A percentile compares a stretch with the other conserved stretches of the same genome.
These are phyloP conservation scores for Axinella damicornis DNA, from an alignment of 37 sponge, comb jelly and placozoan species.

Conservation along the genomic window DNA sequence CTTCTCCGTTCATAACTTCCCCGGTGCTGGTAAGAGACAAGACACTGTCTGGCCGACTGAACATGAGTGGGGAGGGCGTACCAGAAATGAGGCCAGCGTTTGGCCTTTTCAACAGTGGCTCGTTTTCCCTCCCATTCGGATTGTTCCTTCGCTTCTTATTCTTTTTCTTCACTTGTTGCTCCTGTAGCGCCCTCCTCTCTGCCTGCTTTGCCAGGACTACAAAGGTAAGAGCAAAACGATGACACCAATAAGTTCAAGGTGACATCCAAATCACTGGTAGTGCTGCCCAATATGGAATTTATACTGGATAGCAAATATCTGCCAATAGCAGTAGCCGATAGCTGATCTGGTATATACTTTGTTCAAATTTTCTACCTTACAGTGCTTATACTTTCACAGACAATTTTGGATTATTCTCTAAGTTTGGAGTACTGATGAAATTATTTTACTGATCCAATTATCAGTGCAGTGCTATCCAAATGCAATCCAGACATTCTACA, in stretches of 20 bases:
- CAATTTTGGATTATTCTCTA: too few species aligned
- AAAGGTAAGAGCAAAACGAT: background rate
- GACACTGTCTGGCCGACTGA: slow-evolving; percentile 50
- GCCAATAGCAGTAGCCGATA: background rate
- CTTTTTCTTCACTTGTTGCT: slow-evolving; percentile 42
- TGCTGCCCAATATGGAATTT: too few species aligned
- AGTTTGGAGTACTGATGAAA: too few species aligned
- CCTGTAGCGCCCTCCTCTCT: slow-evolving; percentile 53
- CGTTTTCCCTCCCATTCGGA: slow-evolving; percentile 27
- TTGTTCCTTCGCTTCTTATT: slow-evolving; percentile 36
- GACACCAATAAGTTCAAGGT: background rate
- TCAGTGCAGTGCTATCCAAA: background rate
- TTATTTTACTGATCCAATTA: too few species aligned
- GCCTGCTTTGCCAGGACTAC: slow-evolving; percentile 81
- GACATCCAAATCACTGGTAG: too few species aligned
- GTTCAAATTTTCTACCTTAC: too few species aligned
- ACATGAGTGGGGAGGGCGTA: slow-evolving; percentile 52
- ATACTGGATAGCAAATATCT: background rate
- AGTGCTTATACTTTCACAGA: too few species aligned
- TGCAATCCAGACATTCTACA: background rate
- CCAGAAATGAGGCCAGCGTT: slow-evolving; percentile 13
- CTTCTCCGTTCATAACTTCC: slow-evolving; percentile 47
- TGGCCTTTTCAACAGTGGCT: slow-evolving; percentile 44
- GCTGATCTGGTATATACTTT: too few species aligned
- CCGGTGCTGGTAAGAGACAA: slow-evolving; percentile 33